Evolutionary conservation across 2,113 vertebrate genomes (phyloP).

Genomic region (Mustela nigripes): DNA sequence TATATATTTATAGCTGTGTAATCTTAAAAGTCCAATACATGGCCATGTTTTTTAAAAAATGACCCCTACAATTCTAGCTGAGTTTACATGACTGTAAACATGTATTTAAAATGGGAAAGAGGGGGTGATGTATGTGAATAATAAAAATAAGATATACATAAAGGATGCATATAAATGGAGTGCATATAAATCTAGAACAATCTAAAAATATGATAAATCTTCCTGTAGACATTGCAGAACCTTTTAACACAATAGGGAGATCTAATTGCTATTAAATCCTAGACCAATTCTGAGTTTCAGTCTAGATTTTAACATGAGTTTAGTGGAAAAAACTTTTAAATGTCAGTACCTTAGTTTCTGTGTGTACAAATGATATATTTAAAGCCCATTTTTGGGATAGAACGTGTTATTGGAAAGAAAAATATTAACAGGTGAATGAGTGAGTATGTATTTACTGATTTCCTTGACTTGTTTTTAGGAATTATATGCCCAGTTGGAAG

Average conservation of each 20-base stretch:
- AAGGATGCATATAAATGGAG: neutral
- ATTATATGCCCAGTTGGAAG: slow-evolving; percentile 84
- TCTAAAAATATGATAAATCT: neutral
- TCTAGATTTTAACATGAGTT: slow-evolving; percentile 45
- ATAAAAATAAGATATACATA: neutral
- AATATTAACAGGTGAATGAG: neutral
- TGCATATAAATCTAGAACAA: neutral
- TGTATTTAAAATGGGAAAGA: slow-evolving; percentile 12
- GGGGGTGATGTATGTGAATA: neutral
- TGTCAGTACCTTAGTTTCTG: neutral
- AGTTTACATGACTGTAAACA: neutral
- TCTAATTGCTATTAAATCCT: neutral
- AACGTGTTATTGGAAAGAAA: neutral
- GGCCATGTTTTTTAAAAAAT: slow-evolving; percentile 18
- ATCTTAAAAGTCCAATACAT: neutral
- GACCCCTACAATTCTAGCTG: neutral
- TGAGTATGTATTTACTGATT: neutral
- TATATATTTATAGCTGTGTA: neutral
- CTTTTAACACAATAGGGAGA: neutral
- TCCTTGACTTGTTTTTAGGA: slow-evolving; percentile 80
- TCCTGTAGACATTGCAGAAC: neutral
- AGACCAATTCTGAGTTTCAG: neutral
- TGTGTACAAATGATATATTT: slow-evolving; percentile 12
- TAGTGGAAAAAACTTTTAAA: neutral
- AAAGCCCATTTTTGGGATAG: neutral